These are phyloP conservation scores for Catamblyrhynchus diadema DNA, from an alignment of 2,797 vertebrate genomes.

Conservation along the genomic window DNA sequence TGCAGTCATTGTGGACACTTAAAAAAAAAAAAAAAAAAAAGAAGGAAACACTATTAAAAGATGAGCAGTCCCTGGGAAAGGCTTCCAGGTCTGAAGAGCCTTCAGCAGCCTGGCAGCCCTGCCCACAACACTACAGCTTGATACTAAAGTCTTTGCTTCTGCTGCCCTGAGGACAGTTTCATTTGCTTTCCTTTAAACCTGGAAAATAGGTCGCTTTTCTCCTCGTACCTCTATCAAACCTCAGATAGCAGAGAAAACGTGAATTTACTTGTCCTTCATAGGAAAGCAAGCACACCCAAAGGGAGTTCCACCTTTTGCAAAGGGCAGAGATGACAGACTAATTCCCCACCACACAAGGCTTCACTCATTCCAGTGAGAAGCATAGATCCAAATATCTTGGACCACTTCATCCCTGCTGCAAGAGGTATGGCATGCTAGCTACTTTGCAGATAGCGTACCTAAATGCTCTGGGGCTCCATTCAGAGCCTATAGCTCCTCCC, in stretches of 20 bases:
- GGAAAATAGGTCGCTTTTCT: conserved; percentile 30
- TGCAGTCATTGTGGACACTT: background rate
- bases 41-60: background rate
- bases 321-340: background rate
- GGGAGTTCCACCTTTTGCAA: background rate
- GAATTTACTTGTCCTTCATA: background rate
- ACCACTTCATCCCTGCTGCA: background rate
- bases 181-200: conserved; percentile 46
- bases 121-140: conserved; percentile 4
- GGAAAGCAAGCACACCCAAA: background rate
- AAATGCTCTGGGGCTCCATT: background rate
- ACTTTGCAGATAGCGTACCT: background rate
- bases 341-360: background rate
- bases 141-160: conserved; percentile 20
- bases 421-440: background rate
- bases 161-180: conserved; percentile 19
- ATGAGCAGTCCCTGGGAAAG: conserved; percentile 33
- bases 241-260: background rate
- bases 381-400: background rate
- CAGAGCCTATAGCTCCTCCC: background rate
- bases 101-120: conserved; percentile 19
- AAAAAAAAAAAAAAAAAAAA: background rate
- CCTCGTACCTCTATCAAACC: background rate
- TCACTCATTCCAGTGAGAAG: background rate
- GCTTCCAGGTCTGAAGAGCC: conserved; percentile 1